These are phyloP conservation scores for Burhinus oedicnemus DNA, from an alignment of 2,113 vertebrate species.

Conservation along the genomic window DNA sequence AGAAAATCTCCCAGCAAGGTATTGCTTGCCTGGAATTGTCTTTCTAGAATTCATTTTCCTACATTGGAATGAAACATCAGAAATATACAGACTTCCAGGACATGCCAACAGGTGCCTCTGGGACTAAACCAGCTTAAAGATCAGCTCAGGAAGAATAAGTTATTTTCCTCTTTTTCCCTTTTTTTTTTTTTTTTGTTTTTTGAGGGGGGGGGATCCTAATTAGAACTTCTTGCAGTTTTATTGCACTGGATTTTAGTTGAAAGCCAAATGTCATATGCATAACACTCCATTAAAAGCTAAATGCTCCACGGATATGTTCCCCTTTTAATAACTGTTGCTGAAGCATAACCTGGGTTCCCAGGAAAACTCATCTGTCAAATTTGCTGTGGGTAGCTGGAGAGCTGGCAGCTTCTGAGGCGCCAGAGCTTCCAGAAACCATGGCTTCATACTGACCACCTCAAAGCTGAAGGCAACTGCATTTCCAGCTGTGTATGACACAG, in stretches of 20 bases:
- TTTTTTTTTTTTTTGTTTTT: no score
- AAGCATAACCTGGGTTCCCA: background rate
- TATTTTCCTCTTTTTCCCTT: no score
- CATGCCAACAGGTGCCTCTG: background rate
- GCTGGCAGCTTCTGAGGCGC: background rate
- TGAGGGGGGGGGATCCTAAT: background rate
- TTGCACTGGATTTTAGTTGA: background rate
- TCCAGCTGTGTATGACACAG: background rate
- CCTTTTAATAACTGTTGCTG: background rate
- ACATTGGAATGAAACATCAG: background rate
- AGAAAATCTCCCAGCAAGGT: background rate
- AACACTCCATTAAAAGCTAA: background rate
- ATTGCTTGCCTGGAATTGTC: background rate
- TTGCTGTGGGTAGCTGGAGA: background rate
- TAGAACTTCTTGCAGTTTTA: background rate
- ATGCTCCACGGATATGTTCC: accelerated
- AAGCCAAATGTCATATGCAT: background rate
- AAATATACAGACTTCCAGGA: background rate
- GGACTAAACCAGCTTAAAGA: background rate
- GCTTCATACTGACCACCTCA: background rate
- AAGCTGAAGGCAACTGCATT: background rate
- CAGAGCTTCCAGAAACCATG: background rate
- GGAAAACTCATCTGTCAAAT: background rate
- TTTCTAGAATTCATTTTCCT: background rate
- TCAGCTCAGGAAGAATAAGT: background rate